Base-by-base conservation (phyloP, 1,140 invertebrate genomes). In the Ceratina australensis region DNA sequence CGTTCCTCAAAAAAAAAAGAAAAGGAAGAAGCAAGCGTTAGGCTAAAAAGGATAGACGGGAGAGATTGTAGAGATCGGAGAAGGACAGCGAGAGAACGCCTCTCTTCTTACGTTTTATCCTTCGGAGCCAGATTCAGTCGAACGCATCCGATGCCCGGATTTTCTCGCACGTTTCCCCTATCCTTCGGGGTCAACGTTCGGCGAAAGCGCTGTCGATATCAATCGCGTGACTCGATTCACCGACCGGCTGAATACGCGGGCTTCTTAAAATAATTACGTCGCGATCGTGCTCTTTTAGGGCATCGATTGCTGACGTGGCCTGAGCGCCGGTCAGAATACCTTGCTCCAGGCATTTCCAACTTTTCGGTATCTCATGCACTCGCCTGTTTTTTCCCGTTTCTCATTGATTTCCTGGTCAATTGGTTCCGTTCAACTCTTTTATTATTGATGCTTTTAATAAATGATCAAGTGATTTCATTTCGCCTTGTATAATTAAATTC, bases 191-290 rank as follows among this genome's bases (percentile, higher is more conserved):
- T 61, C 59, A 76, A 60, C 50, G 52, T 18, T 57, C 59, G 66
- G 26, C 18, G 63, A 63, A 64, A 72, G 60, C 56, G 47, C 24
- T 60, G 59, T 72, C 59, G 75, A 78, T 78, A 72, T 78, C 74
- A 77, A 77, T 77, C 74, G 67, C 67, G 74, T 26, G 67, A 77
- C 64, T 60, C 13, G 64, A 33, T 56, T 15, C 24, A 16, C 15
- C 33, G 52, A n/a, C 52, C 50, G 28, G 22, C 22, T n/a, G 42
- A 28, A 50, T 57, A 22, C 15, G 24, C 0, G 24, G 65, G 54
- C 54, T 68, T 59, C 64, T 59, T 16, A 15, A 60, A 75, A 75
- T 59, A 75, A 68, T 75, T 75, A 75, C 54, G 54, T 8, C 5
- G n/a, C 12, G 61, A 57, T 26, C 52, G 33, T 26, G 28, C 20